Base-by-base conservation (phyloP, 2,797 vertebrate species). In the Xiphorhynchus erythropygius region DNA sequence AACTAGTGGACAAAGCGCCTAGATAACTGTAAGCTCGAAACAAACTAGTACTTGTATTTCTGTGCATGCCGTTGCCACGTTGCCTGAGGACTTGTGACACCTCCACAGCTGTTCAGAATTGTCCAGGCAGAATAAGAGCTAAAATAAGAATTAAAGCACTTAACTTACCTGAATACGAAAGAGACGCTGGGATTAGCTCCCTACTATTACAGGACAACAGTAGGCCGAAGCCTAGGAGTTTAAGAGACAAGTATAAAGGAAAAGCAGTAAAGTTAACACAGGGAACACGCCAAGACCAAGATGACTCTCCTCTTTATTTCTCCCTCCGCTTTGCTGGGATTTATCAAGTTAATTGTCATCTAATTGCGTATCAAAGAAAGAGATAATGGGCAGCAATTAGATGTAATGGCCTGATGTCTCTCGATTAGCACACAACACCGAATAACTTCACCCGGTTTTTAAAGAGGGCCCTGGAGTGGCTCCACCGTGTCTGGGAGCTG, bases 301-400 rank as follows among this genome's bases (percentile, higher is more conserved):
- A 50, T 2, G 7, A 5, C 14, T 53, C 80, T 28, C 5, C 25
- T 44, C 25, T 42, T 56, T 65, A 42, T 68, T 41, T 14, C 39
- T 44, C 5, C 7, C 33, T 11, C 35, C 15, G 1, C 18, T 69
- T 73, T 50, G 16, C 70, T 60, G 56, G 75, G 69, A 84, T 92
- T 96, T 94, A 94, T 90, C 92, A 50, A 91, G 95, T 96, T 97
- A 97, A 97, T 97, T 94, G 96, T 37, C 84, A 89, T 96, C 93
- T 97, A 98, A 98, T 97, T 97, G 96, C 68, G 73, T 97, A 97
- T 97, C 97, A 97, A 97, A 97, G 97, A 88, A 91, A 96, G 88
- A 94, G 97, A 97, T 97, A 97, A 98, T 98, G 96, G 91, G 55
- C 64, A 85, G 89, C 97, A 97, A 97, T 98, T 97, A 97, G 84